These are phyloP conservation scores for Micrasema longulum DNA, from an alignment of 1,140 invertebrate genomes.

Conservation along the genomic window DNA sequence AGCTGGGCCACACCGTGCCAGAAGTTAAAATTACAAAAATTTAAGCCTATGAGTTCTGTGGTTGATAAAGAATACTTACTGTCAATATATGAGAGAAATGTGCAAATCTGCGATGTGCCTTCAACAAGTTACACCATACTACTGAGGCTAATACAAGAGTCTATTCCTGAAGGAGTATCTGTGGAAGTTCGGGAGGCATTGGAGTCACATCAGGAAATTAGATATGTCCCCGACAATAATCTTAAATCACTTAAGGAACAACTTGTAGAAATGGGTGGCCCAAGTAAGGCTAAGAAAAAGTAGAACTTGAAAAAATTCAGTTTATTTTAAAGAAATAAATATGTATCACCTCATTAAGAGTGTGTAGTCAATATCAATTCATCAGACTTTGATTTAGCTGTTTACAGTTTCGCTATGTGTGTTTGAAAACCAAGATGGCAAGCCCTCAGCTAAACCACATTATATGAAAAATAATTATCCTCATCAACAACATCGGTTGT, in stretches of 20 bases:
- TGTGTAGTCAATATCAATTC: too few species aligned
- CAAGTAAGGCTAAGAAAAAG: constrained; percentile 11
- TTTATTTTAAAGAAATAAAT: too few species aligned
- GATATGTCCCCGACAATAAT: constrained; percentile 85
- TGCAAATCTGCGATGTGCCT: constrained; percentile 70
- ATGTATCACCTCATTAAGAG: too few species aligned
- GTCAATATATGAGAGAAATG: constrained; percentile 81
- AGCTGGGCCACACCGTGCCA: constrained; percentile 82
- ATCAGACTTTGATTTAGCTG: too few species aligned
- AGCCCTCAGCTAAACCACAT: too few species aligned
- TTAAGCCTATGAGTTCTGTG: constrained; percentile 75
- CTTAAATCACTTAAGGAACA: constrained; percentile 79
- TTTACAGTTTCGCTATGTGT: too few species aligned
- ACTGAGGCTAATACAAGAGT: constrained; percentile 77
- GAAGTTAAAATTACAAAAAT: constrained; percentile 75
- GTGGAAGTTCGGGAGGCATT: constrained; percentile 73
- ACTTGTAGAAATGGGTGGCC: constrained; percentile 71
- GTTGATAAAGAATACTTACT: constrained; percentile 79
- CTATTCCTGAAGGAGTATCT: constrained; percentile 80
- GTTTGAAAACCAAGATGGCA: too few species aligned
- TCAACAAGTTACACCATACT: constrained; percentile 64
- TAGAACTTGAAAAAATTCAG: constrained; percentile 1
- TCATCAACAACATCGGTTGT: too few species aligned
- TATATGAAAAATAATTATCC: too few species aligned
- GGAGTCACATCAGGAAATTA: constrained; percentile 71